phyloP scores from a whole-genome alignment of 2,797 vertebrate species.

The Pagetopsis macropterus region DNA sequence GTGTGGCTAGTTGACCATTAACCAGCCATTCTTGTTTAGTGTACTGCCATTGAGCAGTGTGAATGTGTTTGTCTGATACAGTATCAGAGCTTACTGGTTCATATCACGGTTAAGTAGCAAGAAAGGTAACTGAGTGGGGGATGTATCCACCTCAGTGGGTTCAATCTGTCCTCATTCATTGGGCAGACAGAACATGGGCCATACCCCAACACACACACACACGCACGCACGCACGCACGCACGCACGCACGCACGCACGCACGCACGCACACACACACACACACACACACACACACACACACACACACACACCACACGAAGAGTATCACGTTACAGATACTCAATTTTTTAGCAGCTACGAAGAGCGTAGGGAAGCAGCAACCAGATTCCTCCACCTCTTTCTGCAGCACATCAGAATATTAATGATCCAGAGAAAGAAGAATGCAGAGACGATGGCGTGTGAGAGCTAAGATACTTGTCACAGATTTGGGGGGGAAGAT shows the following conservation, averaged over 20 bases:
- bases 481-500: conserved; percentile 28
- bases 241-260: conserved; percentile 37
- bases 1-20: conserved; percentile 13
- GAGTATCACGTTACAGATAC: conserved; percentile 73
- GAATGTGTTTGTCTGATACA: conserved; percentile 52
- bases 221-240: conserved; percentile 42
- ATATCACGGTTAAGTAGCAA: conserved; percentile 73
- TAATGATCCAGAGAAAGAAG: conserved; percentile 57
- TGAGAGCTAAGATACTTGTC: background rate
- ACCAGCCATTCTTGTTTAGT: conserved; percentile 27
- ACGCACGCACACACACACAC: conserved; percentile 33
- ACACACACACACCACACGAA: conserved; percentile 2
- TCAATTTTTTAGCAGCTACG: conserved; percentile 85
- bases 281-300: conserved; percentile 4
- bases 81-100: conserved; percentile 70
- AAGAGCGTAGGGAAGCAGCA: conserved; percentile 75
- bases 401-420: conserved; percentile 67
- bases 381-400: conserved; percentile 79
- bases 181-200: conserved; percentile 35
- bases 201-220: conserved; percentile 36
- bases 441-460: background rate
- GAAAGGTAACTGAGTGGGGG: conserved; percentile 69
- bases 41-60: conserved; percentile 36
- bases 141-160: conserved; percentile 64
- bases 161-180: conserved; percentile 76